Evolutionary conservation across 2,113 vertebrate genomes (phyloP), one percentile per base, ranked within the genome.

Genomic region (Butorides virescens): DNA sequence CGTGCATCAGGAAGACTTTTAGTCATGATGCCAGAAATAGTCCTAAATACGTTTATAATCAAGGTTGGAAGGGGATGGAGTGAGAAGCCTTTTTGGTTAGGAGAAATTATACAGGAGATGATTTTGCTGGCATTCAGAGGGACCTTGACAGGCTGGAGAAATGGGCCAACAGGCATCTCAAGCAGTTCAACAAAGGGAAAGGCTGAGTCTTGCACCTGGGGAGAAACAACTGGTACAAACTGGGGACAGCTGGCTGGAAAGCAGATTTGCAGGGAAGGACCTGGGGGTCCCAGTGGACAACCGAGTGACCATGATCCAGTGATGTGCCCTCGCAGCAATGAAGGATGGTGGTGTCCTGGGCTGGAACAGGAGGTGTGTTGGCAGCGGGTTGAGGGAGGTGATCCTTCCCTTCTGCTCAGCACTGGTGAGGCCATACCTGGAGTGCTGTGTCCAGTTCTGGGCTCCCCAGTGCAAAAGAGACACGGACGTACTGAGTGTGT

Each of bases 401-500:
- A 25, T 76, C 30, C 30, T 59, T 86, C 34, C 50, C 13, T 34
- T 65, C 29, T 17, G 3, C 26, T 84, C 19, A 15, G 18, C 5
- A 13, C 27, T 52, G 23, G 10, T 88, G 66, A 65, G 61, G n/a
- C 25, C 12, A 17, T 4, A 7, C 23, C 29, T 73, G 30, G 14
- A 50, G 42, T 62, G 13, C 50, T 59, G 19, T 3, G 13, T 65
- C 30, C n/a, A 19, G 44, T 59, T 70, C 30, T 85, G 49, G 13
- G 4, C 36, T 91, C 13, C 18, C 17, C 27, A 37, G 37, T 20
- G 9, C 0, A 1, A 53, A 42, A 74, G 61, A 18, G 21, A 34
- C 0, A 1, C 22, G 44, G 25, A 15, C 0, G 0, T 25, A 27
- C 66, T n/a, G 23, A 59, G 27, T 29, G n/a, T 22, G 26, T 67